Evolutionary conservation across 2,113 vertebrate genomes (phyloP).

Genomic region (Camelus bactrianus): DNA sequence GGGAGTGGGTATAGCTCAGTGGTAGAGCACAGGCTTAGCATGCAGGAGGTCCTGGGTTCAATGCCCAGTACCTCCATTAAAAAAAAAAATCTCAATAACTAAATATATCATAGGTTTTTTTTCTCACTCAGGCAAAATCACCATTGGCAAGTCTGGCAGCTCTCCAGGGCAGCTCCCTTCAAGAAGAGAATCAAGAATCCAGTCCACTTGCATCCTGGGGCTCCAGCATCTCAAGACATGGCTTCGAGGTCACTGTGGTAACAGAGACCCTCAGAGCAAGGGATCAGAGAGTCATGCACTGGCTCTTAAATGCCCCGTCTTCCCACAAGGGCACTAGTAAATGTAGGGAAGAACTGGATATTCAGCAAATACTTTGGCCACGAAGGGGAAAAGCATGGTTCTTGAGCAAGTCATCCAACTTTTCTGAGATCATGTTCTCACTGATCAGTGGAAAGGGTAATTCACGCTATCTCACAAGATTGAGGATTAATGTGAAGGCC

Average conservation of each 20-base stretch:
- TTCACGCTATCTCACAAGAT: background rate
- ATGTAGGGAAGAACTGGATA: background rate
- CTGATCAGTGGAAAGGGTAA: background rate
- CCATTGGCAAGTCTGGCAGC: background rate
- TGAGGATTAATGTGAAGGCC: background rate
- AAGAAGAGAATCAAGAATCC: background rate
- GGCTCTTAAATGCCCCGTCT: background rate
- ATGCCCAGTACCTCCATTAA: too few relatives aligned
- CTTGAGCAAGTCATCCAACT: background rate
- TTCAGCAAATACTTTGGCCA: background rate
- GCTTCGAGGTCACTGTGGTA: background rate
- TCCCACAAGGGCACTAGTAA: background rate
- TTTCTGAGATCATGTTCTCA: background rate
- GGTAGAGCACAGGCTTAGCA: too few relatives aligned
- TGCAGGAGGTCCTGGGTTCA: too few relatives aligned
- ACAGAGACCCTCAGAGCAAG: background rate
- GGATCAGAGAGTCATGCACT: background rate
- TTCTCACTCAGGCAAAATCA: background rate
- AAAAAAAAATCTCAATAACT: background rate
- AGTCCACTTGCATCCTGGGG: background rate
- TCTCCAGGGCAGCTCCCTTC: background rate
- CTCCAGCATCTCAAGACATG: background rate
- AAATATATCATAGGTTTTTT: constrained; percentile 2
- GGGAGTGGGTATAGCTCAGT: too few relatives aligned
- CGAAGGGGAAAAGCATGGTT: background rate